Base-by-base conservation (phyloP, 2,888 invertebrate species). In the Drosophila rubida region DNA sequence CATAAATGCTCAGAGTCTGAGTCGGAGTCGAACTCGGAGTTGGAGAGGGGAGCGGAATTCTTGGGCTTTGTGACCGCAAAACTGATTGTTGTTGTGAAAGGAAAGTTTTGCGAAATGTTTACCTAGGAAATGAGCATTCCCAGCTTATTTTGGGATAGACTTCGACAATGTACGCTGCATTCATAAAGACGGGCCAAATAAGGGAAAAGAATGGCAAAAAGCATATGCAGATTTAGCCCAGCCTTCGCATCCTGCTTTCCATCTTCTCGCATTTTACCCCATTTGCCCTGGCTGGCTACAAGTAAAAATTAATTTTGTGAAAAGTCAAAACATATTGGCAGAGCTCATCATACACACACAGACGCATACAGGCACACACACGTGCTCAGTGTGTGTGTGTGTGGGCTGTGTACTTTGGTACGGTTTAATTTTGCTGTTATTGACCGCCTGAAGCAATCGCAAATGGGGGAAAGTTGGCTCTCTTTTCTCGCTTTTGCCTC, bases 381-480 rank as follows among this genome's bases (percentile, higher is more conserved):
- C 32, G 51, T 49, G 55, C 23, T 23, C 5, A 32, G 58, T 14
- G 42, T 49, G 51, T 35, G 50, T 45, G 54, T 64, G 69, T 54
- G 72, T 65, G 57, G 41, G 66, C 19, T 84, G 87, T 87, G 81
- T 87, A 78, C 85, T 81, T 72, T 79, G 62, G 69, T 81, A 70
- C 71, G 85, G 87, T 83, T 83, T 83, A 83, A 83, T 83, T 83
- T 83, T 79, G 82, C 75, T 83, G 87, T 83, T 83, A 83, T 83
- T 83, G 83, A 83, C 86, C 67, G 83, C 83, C 88, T 44, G 41
- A 37, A 69, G 82, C 78, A 65, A 62, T 65, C 64, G 87, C 14
- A 37, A 78, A 85, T 51, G 42, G 32, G 54, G 32, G 32, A 11
- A 41, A 68, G 55, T 62, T 32, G 32, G 11, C 11, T 55, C 54